Percentiles rank a stretch among this genome's conserved stretches.
These are phyloP conservation scores for Lepus americanus DNA, from an alignment of 2,113 vertebrate species.

Conservation along the genomic window DNA sequence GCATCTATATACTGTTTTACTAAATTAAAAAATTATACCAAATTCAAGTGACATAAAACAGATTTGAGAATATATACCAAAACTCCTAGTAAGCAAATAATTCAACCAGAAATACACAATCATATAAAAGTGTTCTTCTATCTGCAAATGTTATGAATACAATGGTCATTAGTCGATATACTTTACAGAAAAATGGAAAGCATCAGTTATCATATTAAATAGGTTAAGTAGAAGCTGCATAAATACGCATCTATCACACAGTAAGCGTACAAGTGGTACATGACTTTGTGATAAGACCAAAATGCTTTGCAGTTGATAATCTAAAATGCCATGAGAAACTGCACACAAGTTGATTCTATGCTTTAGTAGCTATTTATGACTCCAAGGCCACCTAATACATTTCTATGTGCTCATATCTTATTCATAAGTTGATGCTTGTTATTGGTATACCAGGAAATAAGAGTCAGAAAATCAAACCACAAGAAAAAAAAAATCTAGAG, in stretches of 20 bases:
- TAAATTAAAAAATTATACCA: slow-evolving; percentile 20
- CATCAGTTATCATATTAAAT: neutral
- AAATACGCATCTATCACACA: neutral
- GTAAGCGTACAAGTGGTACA: neutral
- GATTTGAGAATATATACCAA: neutral
- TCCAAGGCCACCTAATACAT: neutral
- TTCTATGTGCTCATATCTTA: slow-evolving; percentile 67
- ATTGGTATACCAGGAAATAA: slow-evolving; percentile 57
- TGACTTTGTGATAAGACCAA: neutral
- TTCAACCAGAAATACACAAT: neutral
- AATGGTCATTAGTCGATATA: neutral
- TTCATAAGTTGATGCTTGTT: slow-evolving; percentile 53
- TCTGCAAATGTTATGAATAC: neutral
- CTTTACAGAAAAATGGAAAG: neutral
- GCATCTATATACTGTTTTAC: neutral
- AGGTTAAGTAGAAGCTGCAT: neutral
- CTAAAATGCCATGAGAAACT: slow-evolving; percentile 16
- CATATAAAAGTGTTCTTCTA: neutral
- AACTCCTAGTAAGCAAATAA: neutral
- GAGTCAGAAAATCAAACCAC: slow-evolving; percentile 52
- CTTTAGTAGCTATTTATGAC: neutral
- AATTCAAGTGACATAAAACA: neutral
- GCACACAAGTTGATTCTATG: neutral
- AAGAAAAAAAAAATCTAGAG: slow-evolving; percentile 44
- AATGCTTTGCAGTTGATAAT: neutral